A percentile compares a stretch with the other conserved stretches of the same genome.
Conservation (phyloP, 2,888 invertebrate genomes). For the Mystacides longicornis region DNA sequence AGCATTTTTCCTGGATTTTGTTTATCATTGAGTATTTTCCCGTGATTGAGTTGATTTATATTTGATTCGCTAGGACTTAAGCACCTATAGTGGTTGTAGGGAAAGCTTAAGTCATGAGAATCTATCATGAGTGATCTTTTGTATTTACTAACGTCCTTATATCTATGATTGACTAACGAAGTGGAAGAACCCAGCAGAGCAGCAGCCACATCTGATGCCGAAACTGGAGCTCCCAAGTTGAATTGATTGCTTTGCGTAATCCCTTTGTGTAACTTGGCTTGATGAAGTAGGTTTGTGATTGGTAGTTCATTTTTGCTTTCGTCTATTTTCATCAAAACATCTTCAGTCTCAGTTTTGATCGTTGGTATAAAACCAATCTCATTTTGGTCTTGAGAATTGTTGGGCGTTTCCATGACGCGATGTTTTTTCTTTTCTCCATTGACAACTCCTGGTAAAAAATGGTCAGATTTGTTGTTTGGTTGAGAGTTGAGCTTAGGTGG, state of each 20-base stretch:
- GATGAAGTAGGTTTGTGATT: constrained; percentile 3
- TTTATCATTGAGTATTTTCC: constrained; percentile 11
- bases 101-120: constrained; percentile 63
- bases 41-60: constrained; percentile 21
- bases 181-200: constrained; percentile 47
- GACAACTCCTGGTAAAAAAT: constrained; percentile 5
- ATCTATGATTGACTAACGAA: constrained; percentile 34
- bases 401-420: constrained; percentile 10
- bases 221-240: constrained; percentile 41
- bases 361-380: constrained; percentile 14
- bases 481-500: constrained; percentile 5
- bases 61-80: constrained; percentile 56
- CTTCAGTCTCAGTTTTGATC: constrained; percentile 24
- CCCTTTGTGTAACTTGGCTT: constrained; percentile 10
- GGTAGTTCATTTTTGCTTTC: constrained; percentile 16
- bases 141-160: constrained; percentile 33
- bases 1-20: constrained; percentile 35
- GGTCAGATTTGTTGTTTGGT: neutral
- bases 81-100: constrained; percentile 69
- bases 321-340: constrained; percentile 17
- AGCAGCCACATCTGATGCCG: constrained; percentile 46
- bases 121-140: constrained; percentile 36
- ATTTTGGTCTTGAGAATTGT: constrained; percentile 13
- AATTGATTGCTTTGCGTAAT: constrained; percentile 16
- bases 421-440: constrained; percentile 16